Base-by-base conservation (phyloP, 1,140 invertebrate species). In the Anastatus disparis region DNA sequence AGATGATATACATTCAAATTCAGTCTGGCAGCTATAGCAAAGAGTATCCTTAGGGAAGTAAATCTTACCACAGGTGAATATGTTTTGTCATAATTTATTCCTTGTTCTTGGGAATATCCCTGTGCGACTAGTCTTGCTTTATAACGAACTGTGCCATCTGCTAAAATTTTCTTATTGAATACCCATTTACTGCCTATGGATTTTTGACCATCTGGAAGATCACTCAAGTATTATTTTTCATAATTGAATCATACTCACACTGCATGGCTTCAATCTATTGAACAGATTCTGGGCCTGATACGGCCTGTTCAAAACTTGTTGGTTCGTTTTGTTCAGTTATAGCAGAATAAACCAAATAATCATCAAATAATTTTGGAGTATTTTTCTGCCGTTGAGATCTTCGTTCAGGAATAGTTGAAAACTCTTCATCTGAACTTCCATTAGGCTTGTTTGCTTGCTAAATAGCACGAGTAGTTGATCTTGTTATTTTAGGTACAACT, bases 61-160 rank as follows among this genome's bases (percentile, higher is more conserved):
- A 63, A 75, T 66, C 72, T 52, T 40, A 77, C 72, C 0, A 75
- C 75, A 2, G 76, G 74, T 13, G 75, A 48, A 63, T 75, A 81
- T 2, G 75, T 82, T 75, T 74, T 71, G 9, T 74, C 22, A 52
- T 77, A 82, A 26, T 82, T 79, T n/a, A n/a, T n/a, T n/a, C n/a
- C n/a, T n/a, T n/a, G n/a, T n/a, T n/a, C n/a, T n/a, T n/a, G n/a
- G n/a, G n/a, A n/a, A n/a, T n/a, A n/a, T n/a, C n/a, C n/a, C n/a
- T n/a, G n/a, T n/a, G n/a, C n/a, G n/a, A n/a, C 67, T 1, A 77
- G 46, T 44, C 73, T 53, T 0, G 71, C 72, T 52, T 74, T 74
- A n/a, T 55, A 73, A 35, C 66, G 52, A 48, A n/a, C n/a, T n/a
- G n/a, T n/a, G n/a, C n/a, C n/a, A n/a, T n/a, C n/a, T n/a, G n/a